phyloP scores from a whole-genome alignment of 2,113 vertebrate genomes.

The Rhabdornis inornatus region DNA sequence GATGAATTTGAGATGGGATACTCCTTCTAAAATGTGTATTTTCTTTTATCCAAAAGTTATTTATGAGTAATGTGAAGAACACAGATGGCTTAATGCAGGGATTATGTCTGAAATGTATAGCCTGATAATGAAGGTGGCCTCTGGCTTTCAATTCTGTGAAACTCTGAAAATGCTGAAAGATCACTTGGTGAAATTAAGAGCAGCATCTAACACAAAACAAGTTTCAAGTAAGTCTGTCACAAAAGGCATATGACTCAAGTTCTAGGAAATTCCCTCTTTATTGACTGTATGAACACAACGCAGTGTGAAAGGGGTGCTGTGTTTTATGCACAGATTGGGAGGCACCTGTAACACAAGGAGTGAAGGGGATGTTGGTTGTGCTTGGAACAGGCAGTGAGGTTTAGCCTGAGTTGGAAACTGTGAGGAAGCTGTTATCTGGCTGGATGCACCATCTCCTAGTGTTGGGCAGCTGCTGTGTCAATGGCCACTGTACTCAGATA shows the following conservation, averaged over 20 bases:
- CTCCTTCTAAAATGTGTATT: not conserved
- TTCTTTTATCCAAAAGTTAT: not conserved
- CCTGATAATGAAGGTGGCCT: not conserved
- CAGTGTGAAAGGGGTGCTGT: not conserved
- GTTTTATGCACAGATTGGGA: not conserved
- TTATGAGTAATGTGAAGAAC: not conserved
- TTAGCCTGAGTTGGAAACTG: not conserved
- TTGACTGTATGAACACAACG: not conserved
- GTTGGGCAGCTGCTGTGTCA: not conserved
- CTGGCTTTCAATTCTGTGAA: not conserved
- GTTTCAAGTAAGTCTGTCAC: not conserved
- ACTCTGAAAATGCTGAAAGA: not conserved
- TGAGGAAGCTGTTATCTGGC: not conserved
- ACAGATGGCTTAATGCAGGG: not conserved
- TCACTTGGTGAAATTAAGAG: not conserved
- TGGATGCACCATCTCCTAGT: not conserved
- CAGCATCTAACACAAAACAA: not conserved
- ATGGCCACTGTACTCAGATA: accelerated
- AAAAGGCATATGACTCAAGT: not conserved
- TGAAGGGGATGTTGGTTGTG: not conserved
- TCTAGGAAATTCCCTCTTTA: not conserved
- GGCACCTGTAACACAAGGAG: not conserved
- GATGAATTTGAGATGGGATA: not conserved
- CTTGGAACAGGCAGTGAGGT: not conserved
- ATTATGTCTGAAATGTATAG: not conserved